Base-by-base conservation (phyloP, 2,888 invertebrate genomes). In the Anthophora plumipes region DNA sequence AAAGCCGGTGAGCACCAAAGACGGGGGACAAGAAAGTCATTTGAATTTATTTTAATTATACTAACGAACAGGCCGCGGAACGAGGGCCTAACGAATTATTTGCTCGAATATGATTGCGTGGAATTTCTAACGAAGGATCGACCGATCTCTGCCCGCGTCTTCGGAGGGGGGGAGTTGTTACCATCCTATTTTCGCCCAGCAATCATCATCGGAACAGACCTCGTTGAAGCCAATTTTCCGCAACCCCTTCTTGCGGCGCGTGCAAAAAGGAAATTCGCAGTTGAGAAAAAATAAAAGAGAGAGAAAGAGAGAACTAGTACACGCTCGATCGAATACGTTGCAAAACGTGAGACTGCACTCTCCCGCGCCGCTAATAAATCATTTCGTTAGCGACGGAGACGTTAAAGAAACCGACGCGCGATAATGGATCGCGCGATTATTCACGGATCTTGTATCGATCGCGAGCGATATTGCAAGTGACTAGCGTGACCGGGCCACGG, bases 41-140 rank as follows among this genome's bases (percentile, higher is more conserved):
- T 93, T 93, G 92, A 93, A 93, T 93, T 93, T 93, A 93, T 93
- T 92, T 93, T 93, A 93, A 93, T 93, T 93, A 93, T 92, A 92
- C 93, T 93, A 93, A 93, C 93, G 93, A 93, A 92, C 92, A 89
- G 85, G 79, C 85, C 87, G 85, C 82, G 82, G 88, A 87, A 88
- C 85, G 87, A 89, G 88, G 88, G 87, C 90, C 92, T 93, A 92
- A 92, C 93, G 93, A 93, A 93, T 92, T 93, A 93, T 93, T 93
- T 93, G 91, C 92, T 91, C 91, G 87, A 92, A 92, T 93, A 93
- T 93, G 91, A 93, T 92, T 92, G 91, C 91, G 84, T 80, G 87
- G 90, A 91, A 91, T 91, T 87, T 88, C 89, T 91, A 91, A 92
- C 90, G 90, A 91, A 87, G 89, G 82, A 90, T 92, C 91, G 90